These are phyloP conservation scores for Seriola rivoliana DNA, from an alignment of 2,113 vertebrate species.

Conservation along the genomic window DNA sequence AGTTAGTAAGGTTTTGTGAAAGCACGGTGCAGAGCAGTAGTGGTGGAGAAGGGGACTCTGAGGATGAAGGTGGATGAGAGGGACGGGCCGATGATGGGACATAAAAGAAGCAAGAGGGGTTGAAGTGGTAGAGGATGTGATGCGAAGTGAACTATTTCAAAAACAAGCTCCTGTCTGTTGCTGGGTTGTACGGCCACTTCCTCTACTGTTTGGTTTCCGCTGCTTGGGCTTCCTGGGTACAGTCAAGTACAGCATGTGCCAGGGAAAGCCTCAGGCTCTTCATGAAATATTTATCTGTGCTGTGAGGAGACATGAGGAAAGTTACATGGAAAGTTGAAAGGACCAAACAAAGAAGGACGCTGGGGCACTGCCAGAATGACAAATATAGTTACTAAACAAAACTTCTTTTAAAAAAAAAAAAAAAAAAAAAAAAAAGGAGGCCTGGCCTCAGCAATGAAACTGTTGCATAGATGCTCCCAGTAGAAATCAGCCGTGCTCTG, in stretches of 20 bases:
- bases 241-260: slow-evolving; percentile 66
- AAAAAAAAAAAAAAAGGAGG: neutral
- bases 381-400: slow-evolving; percentile 68
- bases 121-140: slow-evolving; percentile 6
- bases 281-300: slow-evolving; percentile 83
- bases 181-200: slow-evolving; percentile 64
- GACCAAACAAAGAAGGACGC: slow-evolving; percentile 67
- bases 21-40: neutral
- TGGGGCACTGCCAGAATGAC: slow-evolving; percentile 60
- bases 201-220: slow-evolving; percentile 60
- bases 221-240: slow-evolving; percentile 59
- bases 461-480: slow-evolving; percentile 46
- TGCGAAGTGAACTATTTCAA: slow-evolving; percentile 47
- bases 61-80: neutral
- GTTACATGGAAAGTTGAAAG: slow-evolving; percentile 78
- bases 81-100: neutral
- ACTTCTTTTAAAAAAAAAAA: slow-evolving; percentile 50
- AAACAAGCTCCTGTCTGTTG: slow-evolving; percentile 60
- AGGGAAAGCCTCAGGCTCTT: slow-evolving; percentile 77
- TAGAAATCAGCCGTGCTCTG: slow-evolving; percentile 28
- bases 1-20: neutral
- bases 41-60: neutral
- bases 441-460: slow-evolving; percentile 43
- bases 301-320: slow-evolving; percentile 80
- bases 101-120: slow-evolving; percentile 16